Evolutionary conservation across 2,113 vertebrate species (phyloP).

Genomic region (Zosterops japonicus): DNA sequence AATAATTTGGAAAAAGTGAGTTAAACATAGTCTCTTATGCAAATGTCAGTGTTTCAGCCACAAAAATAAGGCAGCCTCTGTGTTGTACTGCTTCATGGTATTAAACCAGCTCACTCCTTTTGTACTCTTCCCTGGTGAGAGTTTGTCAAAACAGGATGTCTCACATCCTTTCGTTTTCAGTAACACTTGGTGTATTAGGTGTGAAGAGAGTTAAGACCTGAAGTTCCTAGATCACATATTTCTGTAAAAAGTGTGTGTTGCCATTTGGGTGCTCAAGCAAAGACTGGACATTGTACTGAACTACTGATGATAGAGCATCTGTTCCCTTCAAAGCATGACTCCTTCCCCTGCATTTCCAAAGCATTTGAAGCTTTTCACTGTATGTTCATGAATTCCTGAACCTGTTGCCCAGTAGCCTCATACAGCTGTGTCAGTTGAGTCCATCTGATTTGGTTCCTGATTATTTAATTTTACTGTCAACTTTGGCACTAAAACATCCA

Average conservation of each 20-base stretch:
- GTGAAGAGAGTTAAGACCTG: not conserved
- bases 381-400: not conserved
- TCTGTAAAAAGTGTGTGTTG: not conserved
- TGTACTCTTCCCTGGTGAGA: not conserved
- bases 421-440: not conserved
- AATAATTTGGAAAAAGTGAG: not conserved
- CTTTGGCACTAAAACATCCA: not conserved
- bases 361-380: not conserved
- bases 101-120: not conserved
- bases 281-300: not conserved
- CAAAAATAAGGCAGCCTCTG: not conserved
- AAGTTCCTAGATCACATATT: not conserved
- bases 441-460: not conserved
- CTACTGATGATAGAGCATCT: not conserved
- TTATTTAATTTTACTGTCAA: not conserved
- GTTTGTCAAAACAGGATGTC: not conserved
- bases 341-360: not conserved
- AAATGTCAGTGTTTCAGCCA: accelerated
- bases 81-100: not conserved
- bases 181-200: not conserved
- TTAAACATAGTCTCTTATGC: not conserved
- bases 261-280: not conserved
- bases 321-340: not conserved
- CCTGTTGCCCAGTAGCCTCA: not conserved
- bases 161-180: too few relatives aligned